Conservation (phyloP, 1,140 invertebrate species). For the Drosophila nikananu region DNA sequence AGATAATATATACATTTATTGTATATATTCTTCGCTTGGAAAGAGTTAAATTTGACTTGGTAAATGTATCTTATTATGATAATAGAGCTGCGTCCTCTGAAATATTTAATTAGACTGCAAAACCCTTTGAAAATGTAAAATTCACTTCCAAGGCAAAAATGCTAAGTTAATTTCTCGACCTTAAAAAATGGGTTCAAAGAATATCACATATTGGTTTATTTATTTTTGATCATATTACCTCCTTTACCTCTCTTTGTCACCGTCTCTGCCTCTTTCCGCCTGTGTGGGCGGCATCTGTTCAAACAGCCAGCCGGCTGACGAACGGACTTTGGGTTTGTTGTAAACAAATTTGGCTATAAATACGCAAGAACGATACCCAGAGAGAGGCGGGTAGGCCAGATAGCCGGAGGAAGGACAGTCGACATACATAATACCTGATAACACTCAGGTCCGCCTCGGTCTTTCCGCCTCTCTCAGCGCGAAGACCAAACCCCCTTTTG, state of each 20-base stretch:
- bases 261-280: neutral
- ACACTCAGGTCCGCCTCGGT: constrained; percentile 57
- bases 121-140: too few species aligned
- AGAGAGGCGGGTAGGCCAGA: constrained; percentile 17
- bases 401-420: constrained; percentile 38
- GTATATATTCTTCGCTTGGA: neutral
- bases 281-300: constrained; percentile 45
- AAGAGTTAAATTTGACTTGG: too few species aligned
- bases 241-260: neutral
- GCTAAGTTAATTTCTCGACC: neutral
- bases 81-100: neutral
- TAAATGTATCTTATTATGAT: too few species aligned
- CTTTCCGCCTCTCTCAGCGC: constrained; percentile 30
- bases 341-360: constrained; percentile 65
- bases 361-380: constrained; percentile 28
- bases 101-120: too few species aligned
- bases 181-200: neutral
- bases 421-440: constrained; percentile 32
- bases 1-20: neutral
- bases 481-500: constrained; percentile 51
- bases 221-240: constrained; percentile 2
- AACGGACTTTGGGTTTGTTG: constrained; percentile 69
- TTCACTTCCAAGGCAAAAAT: too few species aligned
- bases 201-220: neutral
- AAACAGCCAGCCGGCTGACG: constrained; percentile 30